These are phyloP conservation scores for Osmoderma eremita DNA, from an alignment of 2,888 invertebrate species.

Conservation along the genomic window DNA sequence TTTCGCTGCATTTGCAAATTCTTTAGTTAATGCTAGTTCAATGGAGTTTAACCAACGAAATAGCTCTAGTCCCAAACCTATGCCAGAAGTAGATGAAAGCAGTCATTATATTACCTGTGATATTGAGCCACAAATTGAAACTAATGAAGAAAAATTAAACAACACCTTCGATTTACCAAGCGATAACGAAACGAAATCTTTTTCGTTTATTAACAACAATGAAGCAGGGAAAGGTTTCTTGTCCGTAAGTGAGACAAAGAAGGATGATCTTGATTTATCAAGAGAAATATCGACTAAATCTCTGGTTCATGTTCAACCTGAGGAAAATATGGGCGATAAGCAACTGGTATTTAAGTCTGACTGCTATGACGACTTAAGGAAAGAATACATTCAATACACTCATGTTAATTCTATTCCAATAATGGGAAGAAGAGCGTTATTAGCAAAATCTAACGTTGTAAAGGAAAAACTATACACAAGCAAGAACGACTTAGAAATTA, in stretches of 20 bases:
- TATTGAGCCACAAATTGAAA: too few species aligned
- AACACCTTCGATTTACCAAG: neutral
- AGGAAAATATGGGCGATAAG: neutral
- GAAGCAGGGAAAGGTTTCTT: neutral
- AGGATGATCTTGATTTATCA: slow-evolving; percentile 7
- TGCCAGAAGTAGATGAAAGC: neutral
- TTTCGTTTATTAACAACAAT: slow-evolving; percentile 17
- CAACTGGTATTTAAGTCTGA: too few species aligned
- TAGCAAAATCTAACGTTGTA: slow-evolving; percentile 37
- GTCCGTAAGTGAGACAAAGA: too few species aligned
- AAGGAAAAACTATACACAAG: slow-evolving; percentile 7
- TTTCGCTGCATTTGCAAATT: slow-evolving; percentile 22
- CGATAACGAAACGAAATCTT: slow-evolving; percentile 1
- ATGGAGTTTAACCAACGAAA: neutral
- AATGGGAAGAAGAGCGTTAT: slow-evolving; percentile 47
- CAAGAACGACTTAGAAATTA: slow-evolving; percentile 45
- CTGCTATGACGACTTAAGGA: neutral
- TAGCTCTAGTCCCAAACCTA: slow-evolving; percentile 7
- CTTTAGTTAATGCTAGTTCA: slow-evolving; percentile 11
- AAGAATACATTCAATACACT: neutral
- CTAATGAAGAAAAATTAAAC: neutral
- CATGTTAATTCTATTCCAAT: slow-evolving; percentile 39
- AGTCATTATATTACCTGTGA: too few species aligned
- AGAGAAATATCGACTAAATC: neutral
- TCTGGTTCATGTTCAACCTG: neutral